Evolutionary conservation across 2,888 invertebrate genomes (phyloP).

Genomic region (Tuta absoluta): DNA sequence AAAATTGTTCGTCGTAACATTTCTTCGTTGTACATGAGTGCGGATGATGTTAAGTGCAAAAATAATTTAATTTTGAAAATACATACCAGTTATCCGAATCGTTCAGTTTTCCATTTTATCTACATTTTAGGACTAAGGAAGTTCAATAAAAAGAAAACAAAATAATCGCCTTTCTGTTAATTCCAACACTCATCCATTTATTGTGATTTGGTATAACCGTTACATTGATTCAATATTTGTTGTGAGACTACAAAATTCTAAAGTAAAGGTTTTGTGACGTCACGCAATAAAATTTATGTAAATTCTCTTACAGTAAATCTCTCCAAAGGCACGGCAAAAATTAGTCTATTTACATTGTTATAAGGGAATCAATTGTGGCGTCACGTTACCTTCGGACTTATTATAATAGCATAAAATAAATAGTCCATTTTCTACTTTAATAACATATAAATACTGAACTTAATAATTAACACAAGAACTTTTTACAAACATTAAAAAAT

Average conservation of each 20-base stretch:
- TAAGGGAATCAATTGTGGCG: constrained; percentile 43
- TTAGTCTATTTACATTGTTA: constrained; percentile 16
- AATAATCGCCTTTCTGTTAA: constrained; percentile 76
- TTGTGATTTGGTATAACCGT: constrained; percentile 74
- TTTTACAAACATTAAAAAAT: constrained; percentile 70
- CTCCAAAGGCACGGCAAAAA: neutral
- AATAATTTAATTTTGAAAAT: constrained; percentile 65
- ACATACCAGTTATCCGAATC: constrained; percentile 66
- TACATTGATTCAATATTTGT: constrained; percentile 77
- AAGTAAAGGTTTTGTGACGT: constrained; percentile 53
- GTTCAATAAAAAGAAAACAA: constrained; percentile 67
- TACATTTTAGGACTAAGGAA: constrained; percentile 57
- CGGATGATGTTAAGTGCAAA: constrained; percentile 70
- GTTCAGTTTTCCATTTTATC: constrained; percentile 52
- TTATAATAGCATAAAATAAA: constrained; percentile 68
- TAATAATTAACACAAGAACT: constrained; percentile 62
- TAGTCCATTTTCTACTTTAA: constrained; percentile 70
- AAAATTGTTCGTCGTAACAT: neutral
- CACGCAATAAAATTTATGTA: constrained; percentile 41
- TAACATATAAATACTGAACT: constrained; percentile 75
- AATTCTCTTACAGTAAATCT: neutral
- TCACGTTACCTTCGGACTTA: constrained; percentile 56
- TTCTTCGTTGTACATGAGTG: constrained; percentile 62
- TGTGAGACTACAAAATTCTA: constrained; percentile 74
- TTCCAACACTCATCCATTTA: constrained; percentile 82